Evolutionary conservation across 2,797 vertebrate species (phyloP).

Genomic region (Myoxocephalus aenaeus): DNA sequence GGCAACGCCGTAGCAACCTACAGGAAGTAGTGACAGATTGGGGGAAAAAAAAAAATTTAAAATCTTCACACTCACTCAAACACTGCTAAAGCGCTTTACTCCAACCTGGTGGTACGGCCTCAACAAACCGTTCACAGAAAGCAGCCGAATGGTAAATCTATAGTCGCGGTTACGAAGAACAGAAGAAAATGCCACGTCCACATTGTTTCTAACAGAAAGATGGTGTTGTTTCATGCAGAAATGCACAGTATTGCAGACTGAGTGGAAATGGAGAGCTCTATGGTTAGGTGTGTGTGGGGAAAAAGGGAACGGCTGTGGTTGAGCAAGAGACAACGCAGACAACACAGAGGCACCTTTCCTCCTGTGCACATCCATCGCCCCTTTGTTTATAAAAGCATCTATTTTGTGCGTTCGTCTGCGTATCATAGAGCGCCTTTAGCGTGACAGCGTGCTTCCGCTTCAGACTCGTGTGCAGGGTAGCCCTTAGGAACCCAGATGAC

Average conservation of each 20-base stretch:
- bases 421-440: constrained; percentile 3
- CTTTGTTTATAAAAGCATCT: constrained; percentile 24
- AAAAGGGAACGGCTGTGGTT: constrained; percentile 22
- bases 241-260: constrained; percentile 39
- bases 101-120: neutral
- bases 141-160: constrained; percentile 18
- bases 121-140: constrained; percentile 15
- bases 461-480: constrained; percentile 6
- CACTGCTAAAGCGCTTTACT: constrained; percentile 6
- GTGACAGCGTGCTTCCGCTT: constrained; percentile 26
- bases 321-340: constrained; percentile 9
- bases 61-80: constrained; percentile 7
- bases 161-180: constrained; percentile 22
- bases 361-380: neutral
- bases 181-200: constrained; percentile 30
- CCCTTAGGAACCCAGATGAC: constrained; percentile 18
- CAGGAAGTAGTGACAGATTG: constrained; percentile 24
- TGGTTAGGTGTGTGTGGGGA: neutral
- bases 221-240: constrained; percentile 39
- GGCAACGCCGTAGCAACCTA: constrained; percentile 95
- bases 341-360: constrained; percentile 18
- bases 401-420: constrained; percentile 26
- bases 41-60: neutral
- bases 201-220: constrained; percentile 38
- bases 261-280: constrained; percentile 53